Evolutionary conservation across 2,888 invertebrate genomes (phyloP).

Genomic region (Boloria euphrosyne): DNA sequence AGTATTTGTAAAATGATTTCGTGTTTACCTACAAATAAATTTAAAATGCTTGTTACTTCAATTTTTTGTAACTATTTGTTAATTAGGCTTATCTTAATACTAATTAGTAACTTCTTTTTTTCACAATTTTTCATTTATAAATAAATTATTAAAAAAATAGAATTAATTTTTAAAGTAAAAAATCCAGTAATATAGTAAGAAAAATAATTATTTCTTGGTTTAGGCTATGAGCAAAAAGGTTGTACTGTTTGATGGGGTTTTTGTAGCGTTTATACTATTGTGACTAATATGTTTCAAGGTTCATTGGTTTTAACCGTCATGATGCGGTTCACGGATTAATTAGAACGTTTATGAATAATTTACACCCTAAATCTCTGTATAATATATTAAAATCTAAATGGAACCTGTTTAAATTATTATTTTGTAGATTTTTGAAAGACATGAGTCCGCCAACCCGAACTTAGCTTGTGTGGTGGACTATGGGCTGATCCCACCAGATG

Average conservation of each 20-base stretch:
- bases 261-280: constrained; percentile 29
- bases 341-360: constrained; percentile 41
- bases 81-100: too few relatives aligned
- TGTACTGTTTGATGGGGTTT: constrained; percentile 32
- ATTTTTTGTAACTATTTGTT: too few relatives aligned
- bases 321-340: constrained; percentile 27
- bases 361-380: neutral
- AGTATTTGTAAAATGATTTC: too few relatives aligned
- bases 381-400: neutral
- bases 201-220: constrained; percentile 20
- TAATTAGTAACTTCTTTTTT: too few relatives aligned
- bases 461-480: too few relatives aligned
- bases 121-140: too few relatives aligned
- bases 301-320: constrained; percentile 12
- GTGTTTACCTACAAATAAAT: too few relatives aligned
- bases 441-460: too few relatives aligned
- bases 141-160: too few relatives aligned
- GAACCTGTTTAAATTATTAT: neutral
- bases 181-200: constrained; percentile 5
- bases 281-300: constrained; percentile 26
- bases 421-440: too few relatives aligned
- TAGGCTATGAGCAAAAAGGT: constrained; percentile 25
- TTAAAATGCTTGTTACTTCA: too few relatives aligned
- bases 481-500: too few relatives aligned
- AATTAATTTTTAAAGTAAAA: neutral